These are phyloP conservation scores for Odontamblyopus rebecca DNA, from an alignment of 2,797 vertebrate species.

Conservation along the genomic window DNA sequence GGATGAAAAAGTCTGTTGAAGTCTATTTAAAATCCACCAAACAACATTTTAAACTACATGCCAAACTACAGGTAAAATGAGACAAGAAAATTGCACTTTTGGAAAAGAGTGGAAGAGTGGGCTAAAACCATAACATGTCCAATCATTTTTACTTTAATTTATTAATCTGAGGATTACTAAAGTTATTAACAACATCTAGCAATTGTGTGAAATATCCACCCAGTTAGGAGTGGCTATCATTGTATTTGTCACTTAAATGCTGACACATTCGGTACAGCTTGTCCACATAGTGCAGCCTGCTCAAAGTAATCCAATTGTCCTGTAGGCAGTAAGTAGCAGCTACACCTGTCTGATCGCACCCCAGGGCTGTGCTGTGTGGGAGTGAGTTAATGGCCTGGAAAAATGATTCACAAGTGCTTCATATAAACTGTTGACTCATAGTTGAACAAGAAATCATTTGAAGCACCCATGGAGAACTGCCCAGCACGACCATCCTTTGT, in stretches of 20 bases:
- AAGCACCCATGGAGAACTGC: slow-evolving; percentile 11
- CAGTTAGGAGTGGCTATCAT: not conserved
- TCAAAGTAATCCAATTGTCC: slow-evolving; percentile 28
- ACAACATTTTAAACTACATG: too few relatives aligned
- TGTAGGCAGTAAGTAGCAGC: slow-evolving; percentile 30
- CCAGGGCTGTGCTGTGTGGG: slow-evolving; percentile 21
- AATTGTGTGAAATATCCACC: not conserved
- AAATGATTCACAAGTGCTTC: slow-evolving; percentile 52
- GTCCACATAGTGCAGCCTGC: not conserved
- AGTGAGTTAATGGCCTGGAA: slow-evolving; percentile 47
- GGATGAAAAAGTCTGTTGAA: too few relatives aligned
- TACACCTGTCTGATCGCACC: slow-evolving; percentile 27
- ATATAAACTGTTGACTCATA: slow-evolving; percentile 55
- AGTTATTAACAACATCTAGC: not conserved
- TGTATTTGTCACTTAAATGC: not conserved
- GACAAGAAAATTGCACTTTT: too few relatives aligned
- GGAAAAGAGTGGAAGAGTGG: too few relatives aligned
- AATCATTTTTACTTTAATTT: not conserved
- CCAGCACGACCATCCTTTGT: slow-evolving; percentile 7
- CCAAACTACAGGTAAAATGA: too few relatives aligned
- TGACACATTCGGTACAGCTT: slow-evolving; percentile 5
- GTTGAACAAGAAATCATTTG: slow-evolving; percentile 37
- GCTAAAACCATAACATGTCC: not conserved
- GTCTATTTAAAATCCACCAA: too few relatives aligned
- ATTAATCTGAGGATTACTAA: not conserved